Evolutionary conservation across 2,888 invertebrate genomes (phyloP), one percentile per base, ranked within the genome.

Genomic region (Drepanosiphum platanoidis): DNA sequence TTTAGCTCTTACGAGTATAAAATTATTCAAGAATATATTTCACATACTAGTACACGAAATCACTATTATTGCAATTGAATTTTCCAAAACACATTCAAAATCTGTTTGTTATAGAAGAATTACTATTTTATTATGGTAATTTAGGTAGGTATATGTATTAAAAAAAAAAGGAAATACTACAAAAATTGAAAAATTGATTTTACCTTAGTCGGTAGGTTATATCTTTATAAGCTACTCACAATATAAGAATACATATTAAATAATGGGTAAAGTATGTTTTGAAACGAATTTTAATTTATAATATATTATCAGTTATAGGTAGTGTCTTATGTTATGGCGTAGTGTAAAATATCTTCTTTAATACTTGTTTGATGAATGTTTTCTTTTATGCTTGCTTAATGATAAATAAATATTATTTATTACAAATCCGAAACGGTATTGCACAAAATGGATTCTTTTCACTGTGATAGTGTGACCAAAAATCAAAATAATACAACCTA

Each of bases 321-420:
- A 36, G 30, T 64, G n/a, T 27, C 1, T 13, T 68, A 34, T 8
- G 79, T 68, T 15, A 52, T 80, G 15, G 18, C 58, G 9, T 58
- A 36, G 36, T 9, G 36, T n/a, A 30, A 66, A 46, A 32, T 70
- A 70, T 15, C 27, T 30, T 52, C 36, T 52, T 30, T 70, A 58
- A 52, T 11, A 80, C 70, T 70, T 70, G 70, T 58, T 80, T 39
- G 27, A 70, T 58, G 34, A 58, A 70, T 70, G 58, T 39, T n/a
- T 27, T 58, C 58, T 70, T 70, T 80, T 80, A 18, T 80, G 80
- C 27, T 80, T 70, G 70, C 7, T 80, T 36, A 70, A 58, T 80
- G 80, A 58, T 58, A 13, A 80, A 80, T 80, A 70, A 70, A 70
- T 70, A 58, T n/a, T 52, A 70, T 58, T 70, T 70, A 80, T 70